Percentiles rank a stretch among this genome's conserved stretches.
Evolutionary conservation across 1,140 invertebrate species (phyloP).

Genomic region (Araneus ventricosus): DNA sequence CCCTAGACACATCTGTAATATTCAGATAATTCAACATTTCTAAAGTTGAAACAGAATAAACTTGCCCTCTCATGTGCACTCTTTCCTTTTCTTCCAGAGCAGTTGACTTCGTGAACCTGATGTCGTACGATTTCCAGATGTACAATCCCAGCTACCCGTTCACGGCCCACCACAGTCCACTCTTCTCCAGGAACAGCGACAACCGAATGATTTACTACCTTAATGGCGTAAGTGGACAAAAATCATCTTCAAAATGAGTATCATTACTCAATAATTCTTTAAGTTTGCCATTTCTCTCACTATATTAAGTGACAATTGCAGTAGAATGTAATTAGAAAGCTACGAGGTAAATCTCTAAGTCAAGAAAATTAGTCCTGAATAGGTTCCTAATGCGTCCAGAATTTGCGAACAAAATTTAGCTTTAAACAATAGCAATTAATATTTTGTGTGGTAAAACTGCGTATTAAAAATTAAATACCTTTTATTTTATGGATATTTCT

Average conservation of each 20-base stretch:
- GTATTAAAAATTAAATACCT: too few species aligned
- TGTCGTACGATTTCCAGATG: conserved; percentile 76
- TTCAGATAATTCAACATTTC: too few species aligned
- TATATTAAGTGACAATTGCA: neutral
- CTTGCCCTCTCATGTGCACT: neutral
- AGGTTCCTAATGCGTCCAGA: too few species aligned
- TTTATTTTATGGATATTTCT: too few species aligned
- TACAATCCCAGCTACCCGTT: conserved; percentile 79
- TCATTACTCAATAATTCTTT: neutral
- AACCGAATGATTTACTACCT: conserved; percentile 85
- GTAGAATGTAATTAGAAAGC: neutral
- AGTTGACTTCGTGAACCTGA: conserved; percentile 76
- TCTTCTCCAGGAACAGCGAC: conserved; percentile 84
- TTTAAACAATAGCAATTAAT: too few species aligned
- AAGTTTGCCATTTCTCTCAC: neutral
- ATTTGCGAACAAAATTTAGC: too few species aligned
- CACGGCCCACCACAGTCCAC: conserved; percentile 90
- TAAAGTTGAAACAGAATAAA: too few species aligned
- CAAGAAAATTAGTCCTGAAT: too few species aligned
- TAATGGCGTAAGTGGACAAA: conserved; percentile 84
- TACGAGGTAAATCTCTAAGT: too few species aligned
- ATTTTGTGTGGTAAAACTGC: too few species aligned
- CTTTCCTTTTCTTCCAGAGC: conserved; percentile 53
- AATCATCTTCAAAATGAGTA: too few species aligned
- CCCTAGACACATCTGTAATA: too few species aligned